Base-by-base conservation (phyloP, 2,888 invertebrate genomes). In the Drosophila macrospina region DNA sequence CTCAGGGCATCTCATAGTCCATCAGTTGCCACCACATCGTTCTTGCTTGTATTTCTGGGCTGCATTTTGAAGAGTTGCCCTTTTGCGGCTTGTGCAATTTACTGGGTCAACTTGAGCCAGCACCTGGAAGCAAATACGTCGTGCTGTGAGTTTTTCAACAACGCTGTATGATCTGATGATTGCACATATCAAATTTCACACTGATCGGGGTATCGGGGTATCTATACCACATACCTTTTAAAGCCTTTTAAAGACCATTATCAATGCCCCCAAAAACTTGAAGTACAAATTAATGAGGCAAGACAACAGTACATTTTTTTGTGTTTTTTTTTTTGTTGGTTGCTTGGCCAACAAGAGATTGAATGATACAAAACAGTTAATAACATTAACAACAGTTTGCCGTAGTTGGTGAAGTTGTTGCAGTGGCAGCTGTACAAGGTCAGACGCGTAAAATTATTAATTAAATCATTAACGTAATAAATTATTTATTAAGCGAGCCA, bases 211-310 rank as follows among this genome's bases (percentile, higher is more conserved):
- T 55, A 47, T 61, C 64, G 44, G 63, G 26, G 69, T 57, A 47
- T 61, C 64, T 48, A 69, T 73, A 76, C 73, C 88, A 69, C 77
- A 85, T 85, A 65, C 74, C 86, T 69, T 74, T 86, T 78, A 83
- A 75, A 71, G 71, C 75, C 88, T 55, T 88, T 82, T 83, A 80
- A 86, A 88, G 75, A 47, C 80, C 84, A 83, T 87, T 85, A 86
- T 66, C 76, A 64, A 45, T 54, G 48, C 54, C 37, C 56, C 30
- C 41, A 34, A 51, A 39, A 56, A 36, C 20, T 62, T 45, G 45
- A 56, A 59, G 71, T 63, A 54, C 42, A 69, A 80, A 74, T 88
- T 78, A 86, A 80, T 83, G 80, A 80, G 67, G 42, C 34, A 44
- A 24, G 24, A n/a, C 13, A 37, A 51, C 26, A 28, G 15, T 11